These are phyloP conservation scores for Megamerina dolium DNA, from an alignment of 2,888 invertebrate species.

Conservation along the genomic window DNA sequence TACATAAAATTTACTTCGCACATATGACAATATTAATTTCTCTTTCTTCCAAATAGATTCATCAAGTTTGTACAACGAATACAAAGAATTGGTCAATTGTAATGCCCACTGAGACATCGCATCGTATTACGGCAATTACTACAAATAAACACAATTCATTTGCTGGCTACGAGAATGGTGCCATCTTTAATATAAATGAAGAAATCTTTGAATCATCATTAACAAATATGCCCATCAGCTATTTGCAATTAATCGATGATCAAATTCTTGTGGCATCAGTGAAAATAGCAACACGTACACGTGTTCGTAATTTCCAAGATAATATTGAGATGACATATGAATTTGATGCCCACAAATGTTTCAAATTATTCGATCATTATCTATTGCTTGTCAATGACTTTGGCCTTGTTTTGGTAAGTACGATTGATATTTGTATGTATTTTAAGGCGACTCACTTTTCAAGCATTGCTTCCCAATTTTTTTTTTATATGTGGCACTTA, in stretches of 20 bases:
- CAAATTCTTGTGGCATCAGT: slow-evolving; percentile 30
- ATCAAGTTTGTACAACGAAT: slow-evolving; percentile 32
- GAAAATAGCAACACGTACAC: slow-evolving; percentile 16
- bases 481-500: too few species aligned
- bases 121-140: slow-evolving; percentile 33
- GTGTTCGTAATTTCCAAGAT: slow-evolving; percentile 14
- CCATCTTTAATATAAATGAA: slow-evolving; percentile 30
- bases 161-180: slow-evolving; percentile 38
- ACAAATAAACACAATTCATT: slow-evolving; percentile 26
- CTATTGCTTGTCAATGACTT: slow-evolving; percentile 30
- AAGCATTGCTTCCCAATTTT: too few species aligned
- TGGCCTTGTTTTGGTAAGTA: slow-evolving; percentile 28
- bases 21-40: too few species aligned
- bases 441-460: too few species aligned
- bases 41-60: too few species aligned
- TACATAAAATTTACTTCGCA: too few species aligned
- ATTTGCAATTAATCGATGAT: slow-evolving; percentile 33
- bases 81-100: slow-evolving; percentile 34
- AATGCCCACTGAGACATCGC: slow-evolving; percentile 21
- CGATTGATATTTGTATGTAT: too few species aligned
- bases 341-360: slow-evolving; percentile 22
- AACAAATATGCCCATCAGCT: slow-evolving; percentile 26
- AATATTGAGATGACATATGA: slow-evolving; percentile 10
- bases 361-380: slow-evolving; percentile 23
- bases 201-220: slow-evolving; percentile 19